Evolutionary conservation across 2,113 vertebrate species (phyloP).

Genomic region (Alces alces): DNA sequence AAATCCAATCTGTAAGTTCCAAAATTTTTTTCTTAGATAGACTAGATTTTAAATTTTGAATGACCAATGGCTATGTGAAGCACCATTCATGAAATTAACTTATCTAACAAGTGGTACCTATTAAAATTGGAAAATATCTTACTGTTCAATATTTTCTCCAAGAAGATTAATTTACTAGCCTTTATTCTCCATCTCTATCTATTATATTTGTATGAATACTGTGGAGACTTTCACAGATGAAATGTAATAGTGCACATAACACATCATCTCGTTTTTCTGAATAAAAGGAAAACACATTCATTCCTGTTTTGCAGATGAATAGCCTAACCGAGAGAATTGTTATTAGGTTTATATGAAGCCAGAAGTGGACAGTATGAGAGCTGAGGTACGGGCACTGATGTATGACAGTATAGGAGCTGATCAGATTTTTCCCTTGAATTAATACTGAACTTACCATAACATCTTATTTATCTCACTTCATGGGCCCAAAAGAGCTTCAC

Average conservation of each 20-base stretch:
- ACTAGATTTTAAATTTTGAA: neutral
- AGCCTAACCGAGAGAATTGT: neutral
- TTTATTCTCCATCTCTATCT: neutral
- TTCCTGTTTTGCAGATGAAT: neutral
- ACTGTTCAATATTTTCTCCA: neutral
- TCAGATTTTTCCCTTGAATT: neutral
- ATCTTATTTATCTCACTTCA: neutral
- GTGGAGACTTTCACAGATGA: neutral
- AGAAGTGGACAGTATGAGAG: neutral
- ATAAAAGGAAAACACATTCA: neutral
- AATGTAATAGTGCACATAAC: neutral
- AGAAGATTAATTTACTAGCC: neutral
- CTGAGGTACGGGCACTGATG: neutral
- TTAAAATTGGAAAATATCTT: neutral
- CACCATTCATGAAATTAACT: neutral
- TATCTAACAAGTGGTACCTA: neutral
- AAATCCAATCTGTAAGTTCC: neutral
- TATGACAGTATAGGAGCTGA: neutral
- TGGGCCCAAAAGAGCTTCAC: neutral
- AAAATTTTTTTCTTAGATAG: neutral
- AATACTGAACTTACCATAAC: neutral
- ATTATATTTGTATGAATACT: neutral
- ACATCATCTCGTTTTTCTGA: neutral
- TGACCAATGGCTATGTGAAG: neutral
- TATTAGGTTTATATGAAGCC: neutral